Evolutionary conservation across 2,113 vertebrate species (phyloP).

Genomic region (Larimichthys crocea): DNA sequence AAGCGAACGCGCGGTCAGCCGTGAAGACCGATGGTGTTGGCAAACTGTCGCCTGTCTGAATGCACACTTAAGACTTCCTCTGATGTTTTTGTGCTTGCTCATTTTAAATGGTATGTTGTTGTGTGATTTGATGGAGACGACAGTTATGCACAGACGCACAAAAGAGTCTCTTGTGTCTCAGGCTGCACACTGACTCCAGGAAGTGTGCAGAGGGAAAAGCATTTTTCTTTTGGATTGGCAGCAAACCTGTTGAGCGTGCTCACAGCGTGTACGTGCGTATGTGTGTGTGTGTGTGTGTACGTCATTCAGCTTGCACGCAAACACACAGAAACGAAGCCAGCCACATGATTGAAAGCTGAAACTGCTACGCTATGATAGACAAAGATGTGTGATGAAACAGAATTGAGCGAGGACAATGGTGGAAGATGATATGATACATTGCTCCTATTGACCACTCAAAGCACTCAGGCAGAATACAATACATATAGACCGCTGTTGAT

Average conservation of each 20-base stretch:
- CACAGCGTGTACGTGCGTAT: background rate
- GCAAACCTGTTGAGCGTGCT: slow-evolving; percentile 2
- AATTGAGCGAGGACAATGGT: slow-evolving; percentile 19
- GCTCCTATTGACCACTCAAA: slow-evolving; percentile 17
- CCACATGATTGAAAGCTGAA: slow-evolving; percentile 36
- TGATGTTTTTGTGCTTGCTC: background rate
- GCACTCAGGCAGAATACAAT: slow-evolving; percentile 17
- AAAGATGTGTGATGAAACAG: slow-evolving; percentile 36
- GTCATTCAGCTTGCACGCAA: slow-evolving; percentile 1
- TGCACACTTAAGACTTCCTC: background rate
- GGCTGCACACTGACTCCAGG: background rate
- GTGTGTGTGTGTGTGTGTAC: background rate
- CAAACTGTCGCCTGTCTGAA: background rate
- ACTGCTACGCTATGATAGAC: background rate
- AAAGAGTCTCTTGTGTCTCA: slow-evolving; percentile 8
- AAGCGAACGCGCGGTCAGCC: background rate
- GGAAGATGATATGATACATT: slow-evolving; percentile 25
- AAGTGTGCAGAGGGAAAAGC: slow-evolving; percentile 5
- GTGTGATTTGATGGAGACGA: background rate
- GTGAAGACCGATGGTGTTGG: background rate
- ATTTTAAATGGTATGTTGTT: background rate
- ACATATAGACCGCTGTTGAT: background rate
- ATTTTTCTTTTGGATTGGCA: slow-evolving; percentile 27
- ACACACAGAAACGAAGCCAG: background rate
- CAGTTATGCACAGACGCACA: background rate